phyloP scores from a whole-genome alignment of 2,113 vertebrate genomes.

The Bungarus multicinctus region DNA sequence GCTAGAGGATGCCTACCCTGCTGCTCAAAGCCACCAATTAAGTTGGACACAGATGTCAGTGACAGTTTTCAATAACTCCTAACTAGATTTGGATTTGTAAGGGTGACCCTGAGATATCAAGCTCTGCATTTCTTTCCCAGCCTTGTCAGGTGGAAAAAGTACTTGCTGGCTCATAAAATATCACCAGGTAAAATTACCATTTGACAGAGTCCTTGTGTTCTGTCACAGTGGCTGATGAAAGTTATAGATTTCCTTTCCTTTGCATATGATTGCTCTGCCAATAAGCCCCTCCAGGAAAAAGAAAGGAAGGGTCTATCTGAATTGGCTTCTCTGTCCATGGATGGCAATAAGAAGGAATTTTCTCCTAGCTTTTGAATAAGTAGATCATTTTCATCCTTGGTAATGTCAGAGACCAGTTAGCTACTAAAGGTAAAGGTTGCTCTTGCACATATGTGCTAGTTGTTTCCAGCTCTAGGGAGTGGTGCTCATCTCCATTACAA shows the following conservation, averaged over 20 bases:
- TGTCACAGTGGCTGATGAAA: background rate
- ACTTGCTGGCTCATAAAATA: constrained; percentile 53
- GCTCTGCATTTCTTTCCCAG: constrained; percentile 27
- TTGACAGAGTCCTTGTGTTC: constrained; percentile 21
- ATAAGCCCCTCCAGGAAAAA: constrained; percentile 36
- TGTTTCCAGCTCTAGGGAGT: no score
- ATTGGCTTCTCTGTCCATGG: background rate
- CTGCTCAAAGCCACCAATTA: background rate
- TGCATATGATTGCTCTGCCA: constrained; percentile 24
- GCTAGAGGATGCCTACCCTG: background rate
- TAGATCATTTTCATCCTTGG: constrained; percentile 4
- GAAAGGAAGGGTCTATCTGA: constrained; percentile 40
- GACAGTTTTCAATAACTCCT: background rate
- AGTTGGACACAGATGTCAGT: constrained; percentile 26
- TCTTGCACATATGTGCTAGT: no score
- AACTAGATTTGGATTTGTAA: background rate
- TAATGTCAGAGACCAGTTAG: background rate
- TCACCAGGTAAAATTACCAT: constrained; percentile 28
- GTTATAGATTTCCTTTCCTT: constrained; percentile 35
- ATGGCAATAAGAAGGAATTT: background rate
- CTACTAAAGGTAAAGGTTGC: background rate
- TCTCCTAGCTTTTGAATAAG: background rate
- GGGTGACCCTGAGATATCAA: background rate
- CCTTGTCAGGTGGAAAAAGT: constrained; percentile 32
- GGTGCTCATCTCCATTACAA: no score